Evolutionary conservation across 2,797 vertebrate species (phyloP).

Genomic region (Melanotaenia trifasciata): DNA sequence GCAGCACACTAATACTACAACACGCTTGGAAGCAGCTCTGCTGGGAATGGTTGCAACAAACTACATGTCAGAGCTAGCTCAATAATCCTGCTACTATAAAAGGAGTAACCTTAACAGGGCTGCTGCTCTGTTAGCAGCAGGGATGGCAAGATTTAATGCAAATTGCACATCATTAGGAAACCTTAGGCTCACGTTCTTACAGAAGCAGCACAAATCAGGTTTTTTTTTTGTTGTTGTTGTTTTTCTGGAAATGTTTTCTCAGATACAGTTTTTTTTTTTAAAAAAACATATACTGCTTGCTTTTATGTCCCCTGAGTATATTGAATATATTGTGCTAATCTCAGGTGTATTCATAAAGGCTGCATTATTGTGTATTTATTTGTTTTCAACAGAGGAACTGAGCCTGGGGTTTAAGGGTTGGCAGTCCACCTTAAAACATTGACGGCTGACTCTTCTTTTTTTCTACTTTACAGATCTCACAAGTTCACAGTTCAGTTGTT

Average conservation of each 20-base stretch:
- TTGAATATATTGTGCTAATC: no score
- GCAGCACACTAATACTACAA: constrained; percentile 41
- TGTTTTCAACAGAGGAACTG: neutral
- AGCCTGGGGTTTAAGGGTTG: neutral
- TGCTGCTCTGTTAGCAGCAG: constrained; percentile 24
- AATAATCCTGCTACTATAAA: constrained; percentile 48
- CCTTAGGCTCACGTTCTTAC: constrained; percentile 42
- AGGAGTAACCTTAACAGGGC: constrained; percentile 45
- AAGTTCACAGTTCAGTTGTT: neutral
- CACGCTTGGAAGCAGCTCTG: constrained; percentile 52
- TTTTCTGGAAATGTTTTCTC: constrained; percentile 54
- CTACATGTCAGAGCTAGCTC: constrained; percentile 38
- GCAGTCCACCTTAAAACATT: neutral
- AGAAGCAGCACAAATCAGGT: constrained; percentile 47
- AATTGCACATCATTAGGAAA: constrained; percentile 70
- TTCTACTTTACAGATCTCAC: constrained; percentile 12
- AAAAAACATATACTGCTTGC: constrained; percentile 16
- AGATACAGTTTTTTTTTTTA: constrained; percentile 22
- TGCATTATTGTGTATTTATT: no score
- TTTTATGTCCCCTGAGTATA: neutral
- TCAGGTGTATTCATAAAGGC: no score
- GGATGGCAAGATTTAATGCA: constrained; percentile 62
- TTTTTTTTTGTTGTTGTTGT: constrained; percentile 40
- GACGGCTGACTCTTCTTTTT: constrained; percentile 10
- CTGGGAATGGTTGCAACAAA: constrained; percentile 36